phyloP scores from a whole-genome alignment of 2,888 invertebrate genomes.

The Athripsodes cinereus region DNA sequence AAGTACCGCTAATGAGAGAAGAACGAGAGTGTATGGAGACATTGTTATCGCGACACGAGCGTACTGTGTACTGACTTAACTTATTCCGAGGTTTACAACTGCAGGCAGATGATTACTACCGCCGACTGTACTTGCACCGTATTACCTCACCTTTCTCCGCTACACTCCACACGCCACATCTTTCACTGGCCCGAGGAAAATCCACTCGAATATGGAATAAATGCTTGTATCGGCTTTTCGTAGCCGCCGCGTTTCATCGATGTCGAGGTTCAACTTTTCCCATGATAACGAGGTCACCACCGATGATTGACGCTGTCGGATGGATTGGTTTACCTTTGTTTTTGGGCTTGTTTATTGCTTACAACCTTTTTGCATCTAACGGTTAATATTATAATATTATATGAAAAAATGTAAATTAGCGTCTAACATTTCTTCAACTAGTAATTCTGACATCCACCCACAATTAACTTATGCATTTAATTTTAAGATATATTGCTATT shows the following conservation, averaged over 20 bases:
- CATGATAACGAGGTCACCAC: slow-evolving; percentile 20
- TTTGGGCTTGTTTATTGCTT: slow-evolving; percentile 3
- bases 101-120: slow-evolving; percentile 3
- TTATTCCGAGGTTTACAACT: slow-evolving; percentile 16
- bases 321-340: slow-evolving; percentile 13
- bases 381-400: background rate
- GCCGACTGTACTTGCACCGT: slow-evolving; percentile 3
- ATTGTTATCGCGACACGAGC: slow-evolving; percentile 27
- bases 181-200: slow-evolving; percentile 22
- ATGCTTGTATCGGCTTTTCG: slow-evolving; percentile 14
- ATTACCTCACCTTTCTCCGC: slow-evolving; percentile 17
- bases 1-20: slow-evolving; percentile 45
- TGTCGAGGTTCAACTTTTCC: slow-evolving; percentile 20
- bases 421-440: too few relatives aligned
- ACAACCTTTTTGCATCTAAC: background rate
- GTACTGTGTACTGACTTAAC: slow-evolving; percentile 1
- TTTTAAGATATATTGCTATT: too few relatives aligned
- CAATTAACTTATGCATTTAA: too few relatives aligned
- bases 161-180: background rate
- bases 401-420: too few relatives aligned
- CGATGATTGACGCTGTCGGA: slow-evolving; percentile 18
- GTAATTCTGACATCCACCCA: too few relatives aligned
- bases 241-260: slow-evolving; percentile 13
- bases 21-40: slow-evolving; percentile 39
- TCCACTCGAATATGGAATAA: slow-evolving; percentile 16